Evolutionary conservation across 2,888 invertebrate species (phyloP).

Genomic region (Pollenia griseotomentosa): DNA sequence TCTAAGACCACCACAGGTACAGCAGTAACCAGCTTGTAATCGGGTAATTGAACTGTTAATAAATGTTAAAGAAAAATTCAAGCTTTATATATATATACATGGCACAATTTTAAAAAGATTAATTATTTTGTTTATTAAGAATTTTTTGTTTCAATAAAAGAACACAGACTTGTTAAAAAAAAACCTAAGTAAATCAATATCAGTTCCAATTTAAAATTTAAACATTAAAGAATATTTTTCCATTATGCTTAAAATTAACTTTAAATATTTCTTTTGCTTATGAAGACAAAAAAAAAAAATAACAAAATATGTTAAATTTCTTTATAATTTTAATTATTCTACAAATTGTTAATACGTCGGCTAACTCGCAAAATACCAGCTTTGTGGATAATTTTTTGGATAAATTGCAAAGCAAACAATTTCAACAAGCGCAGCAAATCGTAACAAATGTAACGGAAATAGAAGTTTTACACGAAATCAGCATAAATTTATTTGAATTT

Average conservation of each 20-base stretch:
- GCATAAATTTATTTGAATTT: constrained; percentile 47
- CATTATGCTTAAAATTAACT: background rate
- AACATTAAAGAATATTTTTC: constrained; percentile 12
- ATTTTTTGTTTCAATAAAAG: background rate
- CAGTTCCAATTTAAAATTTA: constrained; percentile 45
- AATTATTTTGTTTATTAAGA: constrained; percentile 26
- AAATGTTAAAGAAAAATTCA: constrained; percentile 39
- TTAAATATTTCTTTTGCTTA: constrained; percentile 7
- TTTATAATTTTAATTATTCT: constrained; percentile 29
- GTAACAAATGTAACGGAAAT: constrained; percentile 64
- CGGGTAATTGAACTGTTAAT: constrained; percentile 84
- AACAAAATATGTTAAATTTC: constrained; percentile 54
- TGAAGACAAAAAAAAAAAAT: constrained; percentile 10
- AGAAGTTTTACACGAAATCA: constrained; percentile 49
- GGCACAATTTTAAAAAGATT: constrained; percentile 26
- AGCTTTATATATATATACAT: background rate
- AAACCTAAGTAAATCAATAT: constrained; percentile 13
- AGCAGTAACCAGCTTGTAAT: constrained; percentile 91
- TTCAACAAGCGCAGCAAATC: constrained; percentile 51
- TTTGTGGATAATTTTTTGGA: constrained; percentile 47
- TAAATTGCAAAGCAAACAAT: constrained; percentile 58
- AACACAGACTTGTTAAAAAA: background rate
- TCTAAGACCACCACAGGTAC: constrained; percentile 91
- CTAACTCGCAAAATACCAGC: background rate
- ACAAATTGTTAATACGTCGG: constrained; percentile 24